Base-by-base conservation (phyloP, 2,113 vertebrate species). In the Perognathus longimembris region DNA sequence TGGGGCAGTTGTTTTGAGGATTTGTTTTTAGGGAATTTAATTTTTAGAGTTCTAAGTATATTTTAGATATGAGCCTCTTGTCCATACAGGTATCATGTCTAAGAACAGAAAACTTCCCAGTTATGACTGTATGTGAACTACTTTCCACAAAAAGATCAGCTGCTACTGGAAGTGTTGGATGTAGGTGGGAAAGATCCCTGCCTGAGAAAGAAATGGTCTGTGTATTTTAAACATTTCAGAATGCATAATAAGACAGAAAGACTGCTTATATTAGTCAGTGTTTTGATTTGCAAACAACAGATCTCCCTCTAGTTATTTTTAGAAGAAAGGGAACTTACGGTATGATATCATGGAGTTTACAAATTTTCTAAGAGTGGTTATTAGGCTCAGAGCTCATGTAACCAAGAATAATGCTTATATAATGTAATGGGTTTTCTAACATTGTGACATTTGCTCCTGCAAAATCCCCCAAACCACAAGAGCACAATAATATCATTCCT, bases 201-300 rank as follows among this genome's bases (percentile, higher is more conserved):
- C 38, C 40, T 91, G 73, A 85, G 20, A 86, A 86, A 81, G 50
- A 91, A 91, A 70, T 71, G 15, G 93, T 88, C 18, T 85, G 40
- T 22, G 28, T 54, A 34, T 69, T 54, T 75, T 54, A 70, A 88
- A 75, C 91, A 74, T 91, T 90, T 91, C 20, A 88, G 79, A 79
- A 75, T 95, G 76, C 80, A 85, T 91, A 85, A 32, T 50, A 61
- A 86, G 17, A 73, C 40, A 93, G 15, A 77, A 57, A 63, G 59
- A 50, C 20, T 54, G 85, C 17, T 8, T 91, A 73, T 57, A 57
- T 66, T 69, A 42, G 2, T 85, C 34, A n/a, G 40, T 88, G 30
- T 75, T 84, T n/a, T 89, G 77, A 59, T 34, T 75, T 76, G 32
- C 26, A 66, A 91, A 85, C 2, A 90, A 59, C n/a, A 79, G 42